Base-by-base conservation (phyloP, 2,113 vertebrate genomes). In the Macrotus californicus region DNA sequence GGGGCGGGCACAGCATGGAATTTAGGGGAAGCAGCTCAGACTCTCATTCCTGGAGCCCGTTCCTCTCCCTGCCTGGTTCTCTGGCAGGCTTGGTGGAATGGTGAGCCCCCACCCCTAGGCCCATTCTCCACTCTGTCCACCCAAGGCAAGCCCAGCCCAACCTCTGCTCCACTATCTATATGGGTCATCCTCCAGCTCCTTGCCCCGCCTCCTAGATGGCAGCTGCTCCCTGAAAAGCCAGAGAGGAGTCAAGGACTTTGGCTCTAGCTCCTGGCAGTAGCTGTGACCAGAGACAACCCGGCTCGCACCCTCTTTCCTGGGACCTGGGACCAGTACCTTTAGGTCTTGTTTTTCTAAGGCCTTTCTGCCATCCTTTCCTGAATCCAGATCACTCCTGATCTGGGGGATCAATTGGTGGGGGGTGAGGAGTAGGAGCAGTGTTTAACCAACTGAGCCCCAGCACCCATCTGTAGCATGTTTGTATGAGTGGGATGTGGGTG, bases 181-280 rank as follows among this genome's bases (percentile, higher is more conserved):
- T 96, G 95, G 96, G 96, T 93, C 94, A 97, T 95, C 94, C 75
- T 92, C 56, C 66, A 73, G 73, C 56, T 93, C 75, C 87, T 94
- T 72, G 77, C 43, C 89, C 89, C 34, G 1, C 93, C 94, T 96
- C 41, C 93, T 76, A 83, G 70, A 81, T n/a, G 34, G 66, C 92
- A 88, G 87, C 92, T 95, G 92, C 69, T 89, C 87, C 3, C 0
- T 21, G 43, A 96, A 97, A 91, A 79, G 73, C 86, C 73, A 59
- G 56, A 66, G 77, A 92, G 22, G 59, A 93, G 84, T 93, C 85
- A 79, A 76, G 93, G 56, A 59, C 82, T 54, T 92, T 96, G 94
- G 85, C 77, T 89, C 18, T 24, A 26, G 56, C 52, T 81, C 76
- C 7, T 12, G 86, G 82, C 5, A 5, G 75, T 70, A 86, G 39